Conservation (phyloP, 2,113 vertebrate genomes). For the Oophaga pumilio region DNA sequence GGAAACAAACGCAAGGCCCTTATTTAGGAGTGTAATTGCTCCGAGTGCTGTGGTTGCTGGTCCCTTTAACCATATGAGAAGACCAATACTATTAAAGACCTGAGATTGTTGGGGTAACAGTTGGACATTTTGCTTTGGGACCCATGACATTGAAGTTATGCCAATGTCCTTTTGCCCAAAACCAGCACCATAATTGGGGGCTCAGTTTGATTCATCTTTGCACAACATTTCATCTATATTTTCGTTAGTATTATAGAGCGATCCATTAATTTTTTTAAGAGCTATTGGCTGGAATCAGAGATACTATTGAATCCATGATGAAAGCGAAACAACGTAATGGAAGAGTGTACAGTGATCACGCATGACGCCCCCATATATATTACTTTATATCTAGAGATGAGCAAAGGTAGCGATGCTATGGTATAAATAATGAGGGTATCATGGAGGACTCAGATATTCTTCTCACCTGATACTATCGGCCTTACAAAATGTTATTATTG, state of each 20-base stretch:
- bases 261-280: too few relatives aligned
- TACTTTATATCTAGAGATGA: background rate
- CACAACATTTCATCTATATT: background rate
- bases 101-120: too few relatives aligned
- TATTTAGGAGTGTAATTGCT: too few relatives aligned
- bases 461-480: background rate
- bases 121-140: too few relatives aligned
- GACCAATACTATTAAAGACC: too few relatives aligned
- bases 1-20: too few relatives aligned
- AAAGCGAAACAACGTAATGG: background rate
- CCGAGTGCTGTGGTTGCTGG: too few relatives aligned
- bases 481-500: background rate
- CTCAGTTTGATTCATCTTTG: background rate
- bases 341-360: background rate
- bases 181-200: background rate
- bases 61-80: too few relatives aligned
- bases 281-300: background rate
- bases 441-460: background rate
- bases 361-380: background rate
- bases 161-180: background rate
- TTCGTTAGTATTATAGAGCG: background rate
- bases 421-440: background rate
- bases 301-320: background rate
- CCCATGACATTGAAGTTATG: too few relatives aligned
- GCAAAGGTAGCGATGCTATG: background rate